Conservation (phyloP, 2,113 vertebrate species). For the Rhinopithecus roxellana region DNA sequence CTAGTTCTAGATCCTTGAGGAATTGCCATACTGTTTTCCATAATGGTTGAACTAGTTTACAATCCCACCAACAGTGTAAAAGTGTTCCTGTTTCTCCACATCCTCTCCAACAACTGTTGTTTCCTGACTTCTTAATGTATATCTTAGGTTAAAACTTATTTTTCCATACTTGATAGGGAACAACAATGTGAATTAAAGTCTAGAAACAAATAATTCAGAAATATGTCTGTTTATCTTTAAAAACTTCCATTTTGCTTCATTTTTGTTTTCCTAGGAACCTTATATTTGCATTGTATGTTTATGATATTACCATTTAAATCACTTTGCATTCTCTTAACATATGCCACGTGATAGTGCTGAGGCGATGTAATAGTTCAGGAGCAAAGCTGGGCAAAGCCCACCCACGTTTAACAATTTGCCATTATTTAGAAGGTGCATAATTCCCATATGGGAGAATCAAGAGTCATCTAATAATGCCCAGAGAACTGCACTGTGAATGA, state of each 20-base stretch:
- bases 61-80: too few relatives aligned
- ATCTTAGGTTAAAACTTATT: background rate
- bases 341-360: background rate
- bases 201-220: background rate
- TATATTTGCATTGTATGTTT: conserved; percentile 31
- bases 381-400: conserved; percentile 59
- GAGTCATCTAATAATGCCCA: background rate
- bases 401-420: conserved; percentile 45
- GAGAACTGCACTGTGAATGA: conserved; percentile 33
- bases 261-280: conserved; percentile 55
- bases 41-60: too few relatives aligned
- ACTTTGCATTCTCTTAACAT: conserved; percentile 30
- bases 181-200: conserved; percentile 12
- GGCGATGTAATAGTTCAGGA: background rate
- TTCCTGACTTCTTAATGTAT: too few relatives aligned
- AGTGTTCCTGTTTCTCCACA: too few relatives aligned
- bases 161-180: conserved; percentile 19
- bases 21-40: too few relatives aligned
- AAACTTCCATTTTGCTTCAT: conserved; percentile 28
- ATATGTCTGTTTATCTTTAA: conserved; percentile 2
- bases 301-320: conserved; percentile 35
- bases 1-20: too few relatives aligned
- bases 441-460: background rate
- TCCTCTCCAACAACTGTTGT: too few relatives aligned
- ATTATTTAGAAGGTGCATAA: conserved; percentile 55